A percentile compares a stretch with the other conserved stretches of the same genome.
phyloP scores from a whole-genome alignment of 2,888 invertebrate genomes.

The Tetranychus piercei region DNA sequence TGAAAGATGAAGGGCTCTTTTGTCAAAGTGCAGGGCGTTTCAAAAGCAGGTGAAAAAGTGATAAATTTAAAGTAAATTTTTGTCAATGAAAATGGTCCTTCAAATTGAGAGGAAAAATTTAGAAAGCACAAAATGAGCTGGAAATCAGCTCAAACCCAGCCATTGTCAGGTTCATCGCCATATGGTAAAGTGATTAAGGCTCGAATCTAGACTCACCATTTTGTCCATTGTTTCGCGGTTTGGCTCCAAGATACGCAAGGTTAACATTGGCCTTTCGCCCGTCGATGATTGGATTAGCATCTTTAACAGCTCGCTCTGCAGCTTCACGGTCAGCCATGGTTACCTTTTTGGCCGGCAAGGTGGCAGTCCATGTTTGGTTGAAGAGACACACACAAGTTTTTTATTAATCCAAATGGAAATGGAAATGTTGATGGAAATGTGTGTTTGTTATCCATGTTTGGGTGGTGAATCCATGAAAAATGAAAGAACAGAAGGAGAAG shows the following conservation, averaged over 20 bases:
- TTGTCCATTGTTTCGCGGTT: conserved; percentile 54
- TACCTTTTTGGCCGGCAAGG: no score
- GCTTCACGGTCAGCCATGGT: conserved; percentile 90
- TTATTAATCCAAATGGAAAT: background rate
- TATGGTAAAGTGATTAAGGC: no score
- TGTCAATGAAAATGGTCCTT: no score
- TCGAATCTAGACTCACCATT: conserved; percentile 25
- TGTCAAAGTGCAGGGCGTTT: no score
- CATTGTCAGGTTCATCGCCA: no score
- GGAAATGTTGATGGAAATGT: background rate
- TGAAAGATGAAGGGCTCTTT: no score
- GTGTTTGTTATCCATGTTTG: background rate
- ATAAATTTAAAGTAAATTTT: no score
- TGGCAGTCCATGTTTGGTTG: background rate
- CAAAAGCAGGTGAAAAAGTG: no score
- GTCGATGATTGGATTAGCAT: conserved; percentile 94
- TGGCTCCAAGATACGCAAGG: conserved; percentile 87
- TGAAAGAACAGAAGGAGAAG: background rate
- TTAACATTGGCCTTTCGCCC: conserved; percentile 96
- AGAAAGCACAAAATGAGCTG: no score
- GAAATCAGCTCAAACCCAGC: no score
- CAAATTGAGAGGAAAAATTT: no score
- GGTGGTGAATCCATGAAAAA: no score
- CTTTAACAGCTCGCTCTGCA: conserved; percentile 88
- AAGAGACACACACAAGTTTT: background rate